phyloP scores from a whole-genome alignment of 2,113 vertebrate genomes.

The Sturnus vulgaris region DNA sequence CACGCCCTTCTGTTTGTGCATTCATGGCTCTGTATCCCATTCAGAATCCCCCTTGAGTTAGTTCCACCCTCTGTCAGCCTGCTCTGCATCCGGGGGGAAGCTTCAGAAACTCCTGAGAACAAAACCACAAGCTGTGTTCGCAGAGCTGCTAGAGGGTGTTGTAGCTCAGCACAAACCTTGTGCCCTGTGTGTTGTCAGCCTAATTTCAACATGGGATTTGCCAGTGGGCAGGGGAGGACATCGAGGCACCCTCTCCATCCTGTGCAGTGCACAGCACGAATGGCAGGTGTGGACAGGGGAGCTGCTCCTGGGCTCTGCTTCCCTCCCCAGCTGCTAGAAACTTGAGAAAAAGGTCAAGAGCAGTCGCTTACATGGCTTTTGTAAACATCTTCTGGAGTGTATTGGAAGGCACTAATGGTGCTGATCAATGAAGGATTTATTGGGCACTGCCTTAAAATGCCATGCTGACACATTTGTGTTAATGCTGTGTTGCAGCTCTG shows the following conservation, averaged over 20 bases:
- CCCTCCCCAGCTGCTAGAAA: not conserved
- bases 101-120: not conserved
- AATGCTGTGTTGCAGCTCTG: not conserved
- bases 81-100: not conserved
- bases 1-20: not conserved
- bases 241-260: not conserved
- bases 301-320: not conserved
- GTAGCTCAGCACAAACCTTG: not conserved
- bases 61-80: not conserved
- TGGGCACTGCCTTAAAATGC: not conserved
- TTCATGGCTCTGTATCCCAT: not conserved
- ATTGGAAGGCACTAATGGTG: not conserved
- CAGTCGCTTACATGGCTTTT: not conserved
- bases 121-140: not conserved
- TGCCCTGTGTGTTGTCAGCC: not conserved
- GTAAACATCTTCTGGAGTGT: not conserved
- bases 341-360: not conserved
- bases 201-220: not conserved
- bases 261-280: fast-evolving
- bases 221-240: not conserved
- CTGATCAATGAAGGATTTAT: not conserved
- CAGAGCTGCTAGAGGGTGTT: not conserved
- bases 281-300: not conserved
- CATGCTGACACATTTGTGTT: not conserved
- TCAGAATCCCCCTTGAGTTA: not conserved